Evolutionary conservation across 64 coral and sea anemone genomes (phyloP), one percentile per base, ranked within the genome.

Genomic region (Pocillopora damicornis): DNA sequence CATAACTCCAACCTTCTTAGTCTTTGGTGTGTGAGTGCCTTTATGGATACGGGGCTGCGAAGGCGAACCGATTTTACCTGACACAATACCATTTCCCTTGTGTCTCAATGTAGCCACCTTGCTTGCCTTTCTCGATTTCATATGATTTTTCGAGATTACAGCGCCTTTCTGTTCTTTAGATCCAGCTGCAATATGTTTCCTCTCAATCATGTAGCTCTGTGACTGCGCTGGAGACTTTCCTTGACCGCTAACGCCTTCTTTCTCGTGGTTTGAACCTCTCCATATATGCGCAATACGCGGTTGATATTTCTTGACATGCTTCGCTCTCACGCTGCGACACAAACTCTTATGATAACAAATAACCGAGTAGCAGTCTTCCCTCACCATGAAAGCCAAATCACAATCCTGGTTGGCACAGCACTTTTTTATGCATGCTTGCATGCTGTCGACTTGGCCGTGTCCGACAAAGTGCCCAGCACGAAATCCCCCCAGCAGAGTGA

Each of bases 351-450:
- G 84, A 86, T 79, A 92, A 34, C 94, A 96, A 13, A 86, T 87
- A 35, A 96, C 94, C 1, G 94, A 93, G 45, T 93, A 96, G 60
- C 94, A 96, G n/a, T 90, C 66, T 1, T 86, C 69, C 79, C 81
- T 87, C 10, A 93, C 94, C 91, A 96, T 78, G 5, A 96, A 96
- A 9, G 88, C 94, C 25, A 96, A 75, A 79, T 96, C 92, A 75
- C 94, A 96, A 15, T 87, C 80, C 0, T 89, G 75, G 58, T 79
- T 91, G 17, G 76, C 91, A 59, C 94, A 96, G 58, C 94, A 96
- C 75, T 75, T 91, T 42, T 96, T 96, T 2, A 96, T 90, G 23
- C 94, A 96, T 9, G 83, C 85, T 36, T 93, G 88, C 79, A 96
- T 93, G 16, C 80, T 92, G 73, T 93, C 83, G 1, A 96, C 88